Evolutionary conservation across 2,888 invertebrate genomes (phyloP), one percentile per base, ranked within the genome.

Genomic region (Pseudococcus viburni): DNA sequence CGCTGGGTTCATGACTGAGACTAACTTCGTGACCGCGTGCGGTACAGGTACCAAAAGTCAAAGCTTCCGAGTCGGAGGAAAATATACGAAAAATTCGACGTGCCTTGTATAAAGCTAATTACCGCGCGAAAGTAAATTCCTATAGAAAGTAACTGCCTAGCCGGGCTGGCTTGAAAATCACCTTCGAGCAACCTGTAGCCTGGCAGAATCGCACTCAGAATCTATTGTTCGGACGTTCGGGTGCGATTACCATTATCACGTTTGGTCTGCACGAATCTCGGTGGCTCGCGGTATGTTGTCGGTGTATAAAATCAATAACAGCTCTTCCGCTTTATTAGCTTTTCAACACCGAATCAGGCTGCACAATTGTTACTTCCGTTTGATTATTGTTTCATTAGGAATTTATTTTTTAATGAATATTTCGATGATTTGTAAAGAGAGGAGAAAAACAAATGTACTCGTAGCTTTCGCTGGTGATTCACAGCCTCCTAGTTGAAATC

Each of bases 231-330:
- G 19, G n/a, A 19, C 46, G 80, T 19, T 22, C 19, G 19, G n/a
- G 46, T 9, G 46, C 80, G 42, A 83, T 83, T 33, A 46, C 80
- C 80, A 83, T 83, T 46, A 83, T 83, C 80, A 83, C 80, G 80
- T 83, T 46, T 12, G 80, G 42, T 19, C 5, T 42, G 80, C 39
- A 83, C 80, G 42, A 83, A 46, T 83, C 39, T 42, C 1, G 19
- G 73, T 15, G 33, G 26, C 73, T 73, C 7, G 64, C 11, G 39
- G 7, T 77, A 39, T 5, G 39, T 42, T 42, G 3, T 42, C 0
- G 8, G 42, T 9, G 9, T 42, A 42, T 46, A 83, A 83, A 83
- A 83, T 83, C 80, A 83, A 83, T 83, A 19, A 19, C 9, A 19
- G 46, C 17, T 46, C 46, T 83, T 83, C 80, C 80, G 46, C 39